phyloP scores from a whole-genome alignment of 2,113 vertebrate genomes.

The Cryptomyrus ogoouensis region DNA sequence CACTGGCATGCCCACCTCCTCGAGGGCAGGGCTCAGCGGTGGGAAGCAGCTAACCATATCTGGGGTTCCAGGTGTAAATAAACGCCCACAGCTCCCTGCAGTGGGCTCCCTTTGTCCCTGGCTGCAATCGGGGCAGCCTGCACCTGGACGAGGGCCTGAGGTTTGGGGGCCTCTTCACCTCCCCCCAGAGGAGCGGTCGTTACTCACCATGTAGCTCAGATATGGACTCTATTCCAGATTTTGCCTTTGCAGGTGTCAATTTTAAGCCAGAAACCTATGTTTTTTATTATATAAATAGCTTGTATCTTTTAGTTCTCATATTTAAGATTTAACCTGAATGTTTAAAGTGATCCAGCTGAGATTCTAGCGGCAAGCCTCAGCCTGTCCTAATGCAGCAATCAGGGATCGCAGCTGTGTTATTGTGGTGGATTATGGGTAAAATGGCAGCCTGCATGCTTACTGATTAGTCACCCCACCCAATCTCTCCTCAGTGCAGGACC shows the following conservation, averaged over 20 bases:
- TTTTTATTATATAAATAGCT: background rate
- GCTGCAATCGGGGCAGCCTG: background rate
- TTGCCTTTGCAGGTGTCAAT: background rate
- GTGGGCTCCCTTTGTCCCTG: background rate
- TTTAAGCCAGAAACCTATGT: background rate
- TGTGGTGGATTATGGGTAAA: background rate
- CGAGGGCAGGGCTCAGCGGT: background rate
- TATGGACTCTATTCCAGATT: background rate
- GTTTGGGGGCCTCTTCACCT: background rate
- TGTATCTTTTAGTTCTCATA: background rate
- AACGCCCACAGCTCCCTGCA: background rate
- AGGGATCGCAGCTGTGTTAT: background rate
- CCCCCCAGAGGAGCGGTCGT: background rate
- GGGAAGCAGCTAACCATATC: background rate
- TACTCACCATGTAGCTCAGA: background rate
- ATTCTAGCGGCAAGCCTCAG: background rate
- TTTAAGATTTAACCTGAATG: background rate
- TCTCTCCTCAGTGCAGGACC: conserved; percentile 73
- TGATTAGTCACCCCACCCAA: background rate
- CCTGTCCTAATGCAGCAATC: background rate
- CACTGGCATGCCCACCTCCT: background rate
- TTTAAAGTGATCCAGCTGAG: background rate
- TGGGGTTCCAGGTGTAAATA: background rate
- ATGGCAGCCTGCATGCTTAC: background rate
- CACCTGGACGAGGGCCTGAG: background rate